These are phyloP conservation scores for Sciurus niger DNA, from an alignment of 2,113 vertebrate species.

Conservation along the genomic window DNA sequence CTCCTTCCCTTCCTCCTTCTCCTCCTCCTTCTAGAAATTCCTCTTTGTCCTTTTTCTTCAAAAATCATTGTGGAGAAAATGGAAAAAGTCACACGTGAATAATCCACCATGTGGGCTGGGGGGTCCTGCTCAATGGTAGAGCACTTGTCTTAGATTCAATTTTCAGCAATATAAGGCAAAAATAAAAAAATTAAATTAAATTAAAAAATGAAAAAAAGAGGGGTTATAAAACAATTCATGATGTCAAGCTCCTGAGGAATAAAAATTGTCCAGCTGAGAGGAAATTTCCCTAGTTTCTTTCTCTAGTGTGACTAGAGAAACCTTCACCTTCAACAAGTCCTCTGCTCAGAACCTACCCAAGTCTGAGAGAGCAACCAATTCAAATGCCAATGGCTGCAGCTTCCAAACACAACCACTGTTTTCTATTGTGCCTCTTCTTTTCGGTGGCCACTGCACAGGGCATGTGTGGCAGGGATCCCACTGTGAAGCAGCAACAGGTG, in stretches of 20 bases:
- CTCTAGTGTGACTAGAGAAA: slow-evolving; percentile 57
- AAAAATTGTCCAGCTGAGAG: slow-evolving; percentile 37
- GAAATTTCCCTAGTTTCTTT: slow-evolving; percentile 25
- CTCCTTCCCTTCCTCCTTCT: too few relatives aligned
- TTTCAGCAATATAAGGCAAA: neutral
- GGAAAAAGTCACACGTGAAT: slow-evolving; percentile 67
- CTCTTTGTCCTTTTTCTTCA: too few relatives aligned
- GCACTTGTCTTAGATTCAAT: neutral
- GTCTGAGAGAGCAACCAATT: slow-evolving; percentile 13
- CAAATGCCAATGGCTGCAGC: slow-evolving; percentile 30
- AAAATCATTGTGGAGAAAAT: slow-evolving; percentile 61
- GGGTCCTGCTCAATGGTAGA: neutral
- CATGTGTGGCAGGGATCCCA: neutral
- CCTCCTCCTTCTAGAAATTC: too few relatives aligned
- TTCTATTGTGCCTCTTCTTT: slow-evolving; percentile 43
- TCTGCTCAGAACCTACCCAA: slow-evolving; percentile 7
- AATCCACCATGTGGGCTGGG: slow-evolving; percentile 3
- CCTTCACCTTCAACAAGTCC: slow-evolving; percentile 29
- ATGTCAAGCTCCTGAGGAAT: slow-evolving; percentile 45
- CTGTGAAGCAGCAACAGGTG: slow-evolving; percentile 47
- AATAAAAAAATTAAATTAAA: too few relatives aligned
- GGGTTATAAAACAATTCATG: neutral
- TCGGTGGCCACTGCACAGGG: neutral
- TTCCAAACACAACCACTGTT: slow-evolving; percentile 38
- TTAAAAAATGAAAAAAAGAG: too few relatives aligned